These are phyloP conservation scores for Rhodophaea formosa DNA, from an alignment of 2,888 invertebrate genomes.

Conservation along the genomic window DNA sequence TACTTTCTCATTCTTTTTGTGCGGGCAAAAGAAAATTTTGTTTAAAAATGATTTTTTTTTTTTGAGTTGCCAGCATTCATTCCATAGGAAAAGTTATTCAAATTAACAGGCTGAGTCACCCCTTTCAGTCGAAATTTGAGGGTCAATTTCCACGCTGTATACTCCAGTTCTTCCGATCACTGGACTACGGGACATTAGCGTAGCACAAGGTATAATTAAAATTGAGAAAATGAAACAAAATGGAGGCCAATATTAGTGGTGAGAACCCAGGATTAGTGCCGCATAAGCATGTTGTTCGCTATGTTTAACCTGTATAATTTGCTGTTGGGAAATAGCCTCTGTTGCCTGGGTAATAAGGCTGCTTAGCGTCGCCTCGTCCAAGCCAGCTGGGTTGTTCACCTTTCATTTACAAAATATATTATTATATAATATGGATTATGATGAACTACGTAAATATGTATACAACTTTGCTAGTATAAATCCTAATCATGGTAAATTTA, in stretches of 20 bases:
- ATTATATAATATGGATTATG: slow-evolving; percentile 3
- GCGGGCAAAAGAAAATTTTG: too few relatives aligned
- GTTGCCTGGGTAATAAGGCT: slow-evolving; percentile 77
- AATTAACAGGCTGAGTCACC: too few relatives aligned
- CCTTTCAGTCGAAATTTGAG: too few relatives aligned
- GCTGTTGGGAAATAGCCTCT: slow-evolving; percentile 79
- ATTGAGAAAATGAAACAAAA: background rate
- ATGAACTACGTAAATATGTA: background rate
- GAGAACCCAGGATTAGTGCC: slow-evolving; percentile 22
- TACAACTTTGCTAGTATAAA: too few relatives aligned
- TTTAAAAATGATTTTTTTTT: too few relatives aligned
- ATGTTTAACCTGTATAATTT: slow-evolving; percentile 74
- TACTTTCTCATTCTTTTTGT: too few relatives aligned
- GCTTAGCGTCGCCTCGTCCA: slow-evolving; percentile 78
- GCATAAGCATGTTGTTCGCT: slow-evolving; percentile 24
- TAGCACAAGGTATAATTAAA: background rate
- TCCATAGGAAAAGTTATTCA: too few relatives aligned
- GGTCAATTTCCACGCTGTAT: too few relatives aligned
- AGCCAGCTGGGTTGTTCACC: slow-evolving; percentile 77
- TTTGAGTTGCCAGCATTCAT: too few relatives aligned
- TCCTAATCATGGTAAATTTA: too few relatives aligned
- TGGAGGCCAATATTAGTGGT: slow-evolving; percentile 11
- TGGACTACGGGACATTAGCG: background rate
- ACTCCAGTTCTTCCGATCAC: too few relatives aligned
- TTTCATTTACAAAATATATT: slow-evolving; percentile 36